Evolutionary conservation across 1,140 invertebrate genomes (phyloP), one percentile per base, ranked within the genome.

Genomic region (Drosophila sucinea): DNA sequence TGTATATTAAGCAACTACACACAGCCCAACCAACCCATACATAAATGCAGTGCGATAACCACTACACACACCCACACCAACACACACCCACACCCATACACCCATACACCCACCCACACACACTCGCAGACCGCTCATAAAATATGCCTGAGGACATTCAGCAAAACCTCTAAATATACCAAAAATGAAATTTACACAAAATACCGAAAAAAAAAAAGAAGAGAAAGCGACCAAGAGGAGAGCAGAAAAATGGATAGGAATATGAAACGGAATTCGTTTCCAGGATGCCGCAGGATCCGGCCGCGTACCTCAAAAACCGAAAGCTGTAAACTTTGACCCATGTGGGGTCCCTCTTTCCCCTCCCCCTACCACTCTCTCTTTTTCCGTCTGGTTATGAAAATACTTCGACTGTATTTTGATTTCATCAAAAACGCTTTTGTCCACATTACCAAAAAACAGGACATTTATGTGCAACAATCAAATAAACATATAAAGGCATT

Each of bases 161-260:
- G 70, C 56, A 62, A 67, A 80, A 80, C 77, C 77, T 89, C 84
- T 89, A 89, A 89, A 89, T 78, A 84, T 90, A 89, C 84, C 84
- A 84, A 89, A 89, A 89, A 89, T 89, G 80, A 90, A 89, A 89
- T 90, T 89, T 89, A 78, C 89, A 89, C 81, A 82, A 89, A 63
- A 83, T 80, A 79, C 62, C 67, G 73, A 33, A 61, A n/a, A 67
- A 75, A 58, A 57, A 80, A 77, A 74, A 67, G 47, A 63, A 35
- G 41, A 41, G 35, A 66, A 33, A 60, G 40, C 17, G 17, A 17
- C 17, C 17, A 17, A 60, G 57, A 73, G 51, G 25, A 60, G 27
- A 32, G 62, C 70, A 27, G 3, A n/a, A 38, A 25, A 38, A 60
- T 7, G 17, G 25, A 60, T 17, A 7, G 33, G 33, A 38, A 75